Base-by-base conservation (phyloP, 2,888 invertebrate species). In the Merodon equestris region DNA sequence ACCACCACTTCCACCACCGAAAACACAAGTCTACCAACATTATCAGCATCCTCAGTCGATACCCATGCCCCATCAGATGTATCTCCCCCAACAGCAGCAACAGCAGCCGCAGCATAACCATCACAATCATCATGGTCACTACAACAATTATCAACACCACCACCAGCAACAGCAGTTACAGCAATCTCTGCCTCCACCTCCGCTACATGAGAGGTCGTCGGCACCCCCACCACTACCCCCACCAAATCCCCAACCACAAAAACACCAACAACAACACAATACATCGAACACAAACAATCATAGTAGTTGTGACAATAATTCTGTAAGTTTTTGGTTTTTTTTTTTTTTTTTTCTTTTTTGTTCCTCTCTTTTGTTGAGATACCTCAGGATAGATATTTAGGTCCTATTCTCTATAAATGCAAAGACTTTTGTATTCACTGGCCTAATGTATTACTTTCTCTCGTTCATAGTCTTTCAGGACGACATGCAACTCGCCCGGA, bases 391-490 rank as follows among this genome's bases (percentile, higher is more conserved):
- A 45, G 54, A 38, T 15, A 34, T 54, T 36, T 50, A 51, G 38
- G 57, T 34, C 27, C 27, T 27, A 27, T 7, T 4, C 27, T 27
- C 27, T 27, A 4, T 27, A 27, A 27, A 4, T 27, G 27, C 27
- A 27, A 4, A 4, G 3, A 27, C 7, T 7, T 27, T 27, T 27
- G 27, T 2, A 27, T 4, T 4, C 27, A 27, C 2, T 27, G 7
- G 2, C 45, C 12, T 50, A 27, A 57, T 58, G 7, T 27, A 27
- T 27, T 2, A 27, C 27, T 27, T 27, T 42, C 74, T 58, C 81
- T 83, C 82, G 76, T 73, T 71, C 82, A 47, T 84, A 89, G 89
- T 86, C 88, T 83, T 88, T 86, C 83, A 86, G 88, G 86, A 88
- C 89, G 58, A 85, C 87, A 83, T 72, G 82, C 44, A 68, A 79